Percentiles rank a stretch among this genome's conserved stretches.
phyloP scores from a whole-genome alignment of 2,113 vertebrate genomes.

The Onychostruthus taczanowskii region DNA sequence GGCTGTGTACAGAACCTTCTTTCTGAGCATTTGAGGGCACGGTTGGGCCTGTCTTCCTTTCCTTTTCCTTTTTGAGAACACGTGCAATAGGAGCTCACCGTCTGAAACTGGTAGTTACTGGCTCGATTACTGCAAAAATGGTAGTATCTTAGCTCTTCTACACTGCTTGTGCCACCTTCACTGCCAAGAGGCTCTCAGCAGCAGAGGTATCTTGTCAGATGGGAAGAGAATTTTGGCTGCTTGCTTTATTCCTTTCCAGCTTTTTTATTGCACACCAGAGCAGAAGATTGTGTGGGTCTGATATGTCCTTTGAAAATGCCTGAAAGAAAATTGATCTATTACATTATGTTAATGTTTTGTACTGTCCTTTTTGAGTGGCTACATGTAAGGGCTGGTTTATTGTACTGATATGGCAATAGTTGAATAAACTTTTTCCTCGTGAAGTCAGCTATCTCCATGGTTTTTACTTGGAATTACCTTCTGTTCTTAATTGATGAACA shows the following conservation, averaged over 20 bases:
- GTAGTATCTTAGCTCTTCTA: conserved; percentile 2
- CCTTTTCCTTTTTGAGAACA: background rate
- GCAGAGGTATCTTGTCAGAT: conserved; percentile 10
- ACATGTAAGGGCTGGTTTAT: conserved; percentile 73
- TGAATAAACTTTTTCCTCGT: conserved; percentile 73
- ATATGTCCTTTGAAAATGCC: conserved; percentile 75
- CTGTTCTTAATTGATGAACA: conserved; percentile 2
- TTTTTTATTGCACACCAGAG: conserved; percentile 57
- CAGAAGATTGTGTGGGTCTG: conserved; percentile 62
- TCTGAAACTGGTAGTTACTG: conserved; percentile 18
- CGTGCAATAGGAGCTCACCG: conserved; percentile 25
- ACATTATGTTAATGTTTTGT: conserved; percentile 81
- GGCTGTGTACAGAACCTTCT: conserved; percentile 62
- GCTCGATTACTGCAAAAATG: conserved; percentile 18
- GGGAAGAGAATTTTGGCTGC: conserved; percentile 31
- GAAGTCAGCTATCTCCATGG: conserved; percentile 65
- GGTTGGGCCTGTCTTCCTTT: conserved; percentile 40
- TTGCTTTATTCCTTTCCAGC: conserved; percentile 60
- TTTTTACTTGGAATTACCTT: conserved; percentile 69
- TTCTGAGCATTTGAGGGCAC: conserved; percentile 75
- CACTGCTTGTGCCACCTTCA: conserved; percentile 13
- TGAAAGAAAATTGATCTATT: conserved; percentile 67
- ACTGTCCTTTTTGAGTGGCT: conserved; percentile 64
- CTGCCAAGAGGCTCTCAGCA: conserved; percentile 41
- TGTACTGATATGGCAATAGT: conserved; percentile 73